phyloP scores from a whole-genome alignment of 1,140 invertebrate species.

The Macrosteles quadrilineatus region DNA sequence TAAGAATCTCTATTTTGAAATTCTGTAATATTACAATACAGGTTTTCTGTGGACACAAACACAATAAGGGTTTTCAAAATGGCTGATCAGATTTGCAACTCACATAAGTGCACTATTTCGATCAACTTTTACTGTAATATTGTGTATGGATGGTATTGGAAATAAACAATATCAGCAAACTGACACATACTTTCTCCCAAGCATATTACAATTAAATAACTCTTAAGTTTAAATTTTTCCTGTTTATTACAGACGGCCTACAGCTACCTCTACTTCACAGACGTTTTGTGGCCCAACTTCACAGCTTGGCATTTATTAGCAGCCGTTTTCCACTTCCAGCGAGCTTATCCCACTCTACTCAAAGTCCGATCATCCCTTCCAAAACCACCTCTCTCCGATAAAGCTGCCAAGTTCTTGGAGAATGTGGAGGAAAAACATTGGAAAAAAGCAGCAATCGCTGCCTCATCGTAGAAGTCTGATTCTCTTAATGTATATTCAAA shows the following conservation, averaged over 20 bases:
- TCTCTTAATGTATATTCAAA: too few species aligned
- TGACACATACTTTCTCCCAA: too few species aligned
- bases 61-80: too few species aligned
- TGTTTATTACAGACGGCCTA: slow-evolving; percentile 62
- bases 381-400: neutral
- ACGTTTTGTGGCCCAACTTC: slow-evolving; percentile 93
- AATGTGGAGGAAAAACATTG: slow-evolving; percentile 26
- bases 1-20: too few species aligned
- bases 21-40: too few species aligned
- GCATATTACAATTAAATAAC: too few species aligned
- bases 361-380: neutral
- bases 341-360: slow-evolving; percentile 26
- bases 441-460: slow-evolving; percentile 14
- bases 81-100: slow-evolving; percentile 2
- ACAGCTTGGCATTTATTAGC: slow-evolving; percentile 85
- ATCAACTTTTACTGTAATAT: too few species aligned
- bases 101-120: neutral
- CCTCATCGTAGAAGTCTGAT: too few species aligned
- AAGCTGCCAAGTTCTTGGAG: slow-evolving; percentile 32
- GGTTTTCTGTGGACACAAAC: too few species aligned
- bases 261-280: slow-evolving; percentile 74
- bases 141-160: too few species aligned
- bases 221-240: slow-evolving; percentile 50
- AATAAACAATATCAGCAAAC: too few species aligned
- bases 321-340: slow-evolving; percentile 85